Conservation (phyloP, 1,140 invertebrate genomes). For the Eulimnadia texana region DNA sequence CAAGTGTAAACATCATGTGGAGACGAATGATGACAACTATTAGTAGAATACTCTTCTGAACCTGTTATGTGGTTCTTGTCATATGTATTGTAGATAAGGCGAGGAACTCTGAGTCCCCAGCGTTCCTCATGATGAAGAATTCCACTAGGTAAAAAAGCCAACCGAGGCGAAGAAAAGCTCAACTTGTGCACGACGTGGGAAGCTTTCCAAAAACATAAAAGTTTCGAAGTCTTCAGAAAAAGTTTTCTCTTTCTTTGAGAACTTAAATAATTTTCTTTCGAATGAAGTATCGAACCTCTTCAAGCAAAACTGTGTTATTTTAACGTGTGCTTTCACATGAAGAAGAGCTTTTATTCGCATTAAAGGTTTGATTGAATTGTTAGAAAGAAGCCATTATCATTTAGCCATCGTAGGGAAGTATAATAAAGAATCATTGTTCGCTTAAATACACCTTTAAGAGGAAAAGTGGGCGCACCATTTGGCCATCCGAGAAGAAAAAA, state of each 20-base stretch:
- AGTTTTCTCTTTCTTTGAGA: neutral
- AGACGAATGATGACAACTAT: no score
- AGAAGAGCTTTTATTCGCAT: neutral
- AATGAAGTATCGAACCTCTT: neutral
- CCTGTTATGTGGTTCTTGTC: no score
- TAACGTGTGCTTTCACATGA: neutral
- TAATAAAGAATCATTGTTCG: neutral
- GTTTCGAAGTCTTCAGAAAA: neutral
- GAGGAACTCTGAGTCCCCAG: neutral
- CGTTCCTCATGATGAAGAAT: neutral
- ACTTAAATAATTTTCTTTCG: neutral
- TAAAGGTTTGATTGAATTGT: neutral
- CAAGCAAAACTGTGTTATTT: neutral
- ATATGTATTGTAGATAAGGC: neutral
- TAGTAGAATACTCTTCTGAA: no score
- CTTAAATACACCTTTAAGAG: neutral
- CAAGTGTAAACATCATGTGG: conserved; percentile 14
- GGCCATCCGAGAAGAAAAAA: neutral
- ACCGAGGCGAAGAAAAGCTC: neutral
- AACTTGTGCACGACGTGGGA: neutral
- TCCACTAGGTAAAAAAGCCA: neutral
- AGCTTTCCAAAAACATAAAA: neutral
- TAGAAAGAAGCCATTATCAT: neutral
- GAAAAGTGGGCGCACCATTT: neutral
- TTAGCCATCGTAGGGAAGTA: neutral